A percentile compares a stretch with the other conserved stretches of the same genome.
Evolutionary conservation across 2,113 vertebrate genomes (phyloP).

Genomic region (Barnardius zonarius): DNA sequence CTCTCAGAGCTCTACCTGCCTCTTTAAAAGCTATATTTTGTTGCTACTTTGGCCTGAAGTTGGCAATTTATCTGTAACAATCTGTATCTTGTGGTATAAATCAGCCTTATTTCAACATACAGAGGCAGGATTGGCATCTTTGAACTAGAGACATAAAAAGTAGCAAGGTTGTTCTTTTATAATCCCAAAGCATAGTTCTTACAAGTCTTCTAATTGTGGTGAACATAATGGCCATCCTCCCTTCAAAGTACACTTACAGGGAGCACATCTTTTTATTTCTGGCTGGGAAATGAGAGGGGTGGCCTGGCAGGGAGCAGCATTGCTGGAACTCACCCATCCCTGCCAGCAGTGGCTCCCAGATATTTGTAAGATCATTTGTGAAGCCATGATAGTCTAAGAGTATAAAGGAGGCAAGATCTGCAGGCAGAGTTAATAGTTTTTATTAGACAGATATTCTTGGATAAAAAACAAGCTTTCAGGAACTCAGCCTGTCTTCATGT

Average conservation of each 20-base stretch:
- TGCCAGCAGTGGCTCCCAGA: neutral
- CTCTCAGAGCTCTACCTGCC: slow-evolving; percentile 36
- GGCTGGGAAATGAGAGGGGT: slow-evolving; percentile 22
- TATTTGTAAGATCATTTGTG: neutral
- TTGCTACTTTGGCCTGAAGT: slow-evolving; percentile 1
- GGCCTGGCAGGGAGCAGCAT: neutral
- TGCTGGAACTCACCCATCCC: neutral
- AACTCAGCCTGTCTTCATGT: neutral
- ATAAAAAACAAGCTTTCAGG: neutral
- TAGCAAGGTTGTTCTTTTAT: slow-evolving; percentile 54
- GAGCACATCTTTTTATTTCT: slow-evolving; percentile 58
- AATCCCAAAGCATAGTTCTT: slow-evolving; percentile 65
- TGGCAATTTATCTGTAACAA: slow-evolving; percentile 35
- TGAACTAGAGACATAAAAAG: slow-evolving; percentile 64
- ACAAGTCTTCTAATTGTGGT: slow-evolving; percentile 73
- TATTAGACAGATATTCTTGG: neutral
- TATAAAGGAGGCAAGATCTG: neutral
- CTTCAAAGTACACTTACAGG: slow-evolving; percentile 47
- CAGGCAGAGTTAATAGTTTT: neutral
- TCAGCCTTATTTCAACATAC: slow-evolving; percentile 18
- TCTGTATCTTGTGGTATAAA: slow-evolving; percentile 66
- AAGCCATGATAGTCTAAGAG: neutral
- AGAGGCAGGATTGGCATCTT: slow-evolving; percentile 17
- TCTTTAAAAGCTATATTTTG: slow-evolving; percentile 53
- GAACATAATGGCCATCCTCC: slow-evolving; percentile 15